Conservation (phyloP, 2,797 vertebrate genomes). For the Hydrocynus forskahlii region DNA sequence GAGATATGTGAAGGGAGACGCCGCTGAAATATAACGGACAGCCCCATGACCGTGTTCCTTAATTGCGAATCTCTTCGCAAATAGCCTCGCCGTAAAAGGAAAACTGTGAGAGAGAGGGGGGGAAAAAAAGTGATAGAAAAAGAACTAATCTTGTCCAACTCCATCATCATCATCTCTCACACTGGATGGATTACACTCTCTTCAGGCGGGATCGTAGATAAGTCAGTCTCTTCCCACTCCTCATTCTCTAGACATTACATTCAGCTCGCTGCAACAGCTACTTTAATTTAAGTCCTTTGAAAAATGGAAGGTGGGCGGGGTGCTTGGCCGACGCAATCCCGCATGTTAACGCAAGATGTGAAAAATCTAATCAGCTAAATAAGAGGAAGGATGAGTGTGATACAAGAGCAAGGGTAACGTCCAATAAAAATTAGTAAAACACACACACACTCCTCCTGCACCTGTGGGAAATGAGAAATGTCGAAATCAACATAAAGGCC, state of each 20-base stretch:
- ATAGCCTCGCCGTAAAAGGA: neutral
- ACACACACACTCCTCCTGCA: constrained; percentile 9
- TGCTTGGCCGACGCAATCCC: neutral
- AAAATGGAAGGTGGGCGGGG: constrained; percentile 13
- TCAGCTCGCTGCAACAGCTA: constrained; percentile 10
- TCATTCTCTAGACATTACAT: constrained; percentile 18
- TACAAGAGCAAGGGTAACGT: neutral
- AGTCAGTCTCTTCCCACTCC: neutral
- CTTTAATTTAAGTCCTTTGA: constrained; percentile 21
- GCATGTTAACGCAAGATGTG: neutral
- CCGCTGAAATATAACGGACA: constrained; percentile 5
- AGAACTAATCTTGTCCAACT: constrained; percentile 1
- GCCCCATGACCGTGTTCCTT: constrained; percentile 4
- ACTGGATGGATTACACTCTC: neutral
- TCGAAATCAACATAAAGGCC: constrained; percentile 29
- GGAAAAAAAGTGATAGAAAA: neutral
- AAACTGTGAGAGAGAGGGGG: neutral
- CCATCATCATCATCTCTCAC: constrained; percentile 16
- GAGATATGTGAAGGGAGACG: neutral
- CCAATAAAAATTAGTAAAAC: neutral
- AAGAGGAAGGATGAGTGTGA: neutral
- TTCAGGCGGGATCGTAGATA: constrained; percentile 8
- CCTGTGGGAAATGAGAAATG: constrained; percentile 33
- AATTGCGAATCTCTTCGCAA: neutral
- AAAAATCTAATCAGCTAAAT: neutral